Percentiles rank a stretch among this genome's conserved stretches.
phyloP scores from a whole-genome alignment of 1,140 invertebrate species.

The Bombus affinis region DNA sequence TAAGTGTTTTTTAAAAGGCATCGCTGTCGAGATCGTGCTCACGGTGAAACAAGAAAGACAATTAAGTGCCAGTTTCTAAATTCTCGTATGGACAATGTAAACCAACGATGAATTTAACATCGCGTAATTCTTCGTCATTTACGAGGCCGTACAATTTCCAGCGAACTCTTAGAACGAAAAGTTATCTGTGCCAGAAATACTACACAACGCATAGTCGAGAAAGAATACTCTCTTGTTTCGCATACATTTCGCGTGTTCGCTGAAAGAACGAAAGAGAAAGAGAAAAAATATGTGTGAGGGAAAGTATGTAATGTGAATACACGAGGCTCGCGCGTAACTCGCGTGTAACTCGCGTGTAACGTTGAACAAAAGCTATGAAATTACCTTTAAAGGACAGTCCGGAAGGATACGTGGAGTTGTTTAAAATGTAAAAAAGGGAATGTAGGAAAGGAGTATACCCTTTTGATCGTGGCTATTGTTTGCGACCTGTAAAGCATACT shows the following conservation, averaged over 20 bases:
- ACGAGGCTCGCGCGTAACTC: too few species aligned
- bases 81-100: neutral
- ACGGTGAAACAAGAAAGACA: neutral
- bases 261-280: neutral
- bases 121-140: conserved; percentile 34
- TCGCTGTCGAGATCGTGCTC: neutral
- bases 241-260: neutral
- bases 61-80: neutral
- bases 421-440: conserved; percentile 21
- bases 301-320: neutral
- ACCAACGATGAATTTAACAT: neutral
- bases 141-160: conserved; percentile 51
- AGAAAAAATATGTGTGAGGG: neutral
- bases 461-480: neutral
- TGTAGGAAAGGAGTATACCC: neutral
- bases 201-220: neutral
- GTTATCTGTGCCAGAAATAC: neutral
- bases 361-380: conserved; percentile 22
- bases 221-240: neutral
- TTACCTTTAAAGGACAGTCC: conserved; percentile 11
- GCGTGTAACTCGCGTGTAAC: neutral
- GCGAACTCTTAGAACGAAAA: conserved; percentile 36
- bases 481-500: neutral
- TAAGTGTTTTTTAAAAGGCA: conserved; percentile 18
- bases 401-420: neutral